Evolutionary conservation across 1,140 invertebrate genomes (phyloP).

Genomic region (Pseudomyrmex pallidus): DNA sequence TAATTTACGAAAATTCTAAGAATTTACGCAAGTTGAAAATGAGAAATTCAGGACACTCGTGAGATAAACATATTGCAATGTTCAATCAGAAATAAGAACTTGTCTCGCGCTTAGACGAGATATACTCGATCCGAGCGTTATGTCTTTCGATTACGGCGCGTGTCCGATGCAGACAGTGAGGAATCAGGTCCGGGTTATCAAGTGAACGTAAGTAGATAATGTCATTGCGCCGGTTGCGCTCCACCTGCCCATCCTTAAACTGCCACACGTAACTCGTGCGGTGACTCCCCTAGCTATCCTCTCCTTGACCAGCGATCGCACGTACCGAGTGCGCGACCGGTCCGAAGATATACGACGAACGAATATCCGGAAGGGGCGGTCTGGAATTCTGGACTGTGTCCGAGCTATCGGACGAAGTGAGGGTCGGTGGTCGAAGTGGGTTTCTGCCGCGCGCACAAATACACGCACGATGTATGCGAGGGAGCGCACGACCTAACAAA

Average conservation of each 20-base stretch:
- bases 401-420: slow-evolving; percentile 47
- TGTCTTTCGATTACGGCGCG: slow-evolving; percentile 23
- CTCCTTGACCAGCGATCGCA: slow-evolving; percentile 36
- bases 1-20: not conserved
- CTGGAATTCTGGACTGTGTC: slow-evolving; percentile 76
- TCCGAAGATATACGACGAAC: slow-evolving; percentile 77
- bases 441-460: slow-evolving; percentile 2
- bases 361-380: slow-evolving; percentile 80
- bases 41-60: too few species aligned
- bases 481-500: slow-evolving; percentile 53
- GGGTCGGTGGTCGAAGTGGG: not conserved
- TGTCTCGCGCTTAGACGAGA: not conserved
- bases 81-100: too few species aligned
- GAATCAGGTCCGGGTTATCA: slow-evolving; percentile 22
- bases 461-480: not conserved
- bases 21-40: not conserved
- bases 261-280: slow-evolving; percentile 41
- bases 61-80: too few species aligned
- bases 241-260: slow-evolving; percentile 26
- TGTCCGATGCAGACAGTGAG: not conserved
- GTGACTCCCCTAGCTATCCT: slow-evolving; percentile 34
- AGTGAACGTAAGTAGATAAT: slow-evolving; percentile 29
- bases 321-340: slow-evolving; percentile 26
- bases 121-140: not conserved
- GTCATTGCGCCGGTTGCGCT: not conserved